Evolutionary conservation across 2,113 vertebrate genomes (phyloP).

Genomic region (Polyodon spathula): DNA sequence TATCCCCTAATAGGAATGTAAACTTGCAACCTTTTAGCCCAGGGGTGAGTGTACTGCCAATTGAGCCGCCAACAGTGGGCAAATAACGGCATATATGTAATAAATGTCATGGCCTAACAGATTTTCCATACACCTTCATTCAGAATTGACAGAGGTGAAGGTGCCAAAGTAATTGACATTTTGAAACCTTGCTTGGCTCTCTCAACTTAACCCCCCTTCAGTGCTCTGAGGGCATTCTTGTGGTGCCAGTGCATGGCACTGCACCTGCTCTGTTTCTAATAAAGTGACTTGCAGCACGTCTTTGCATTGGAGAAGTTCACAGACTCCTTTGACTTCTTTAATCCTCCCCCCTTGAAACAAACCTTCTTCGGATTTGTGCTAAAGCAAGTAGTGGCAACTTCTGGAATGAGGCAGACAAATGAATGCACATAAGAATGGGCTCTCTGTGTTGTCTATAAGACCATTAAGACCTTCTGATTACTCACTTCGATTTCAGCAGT

Average conservation of each 20-base stretch:
- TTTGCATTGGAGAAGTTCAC: neutral
- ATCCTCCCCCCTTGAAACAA: too few relatives aligned
- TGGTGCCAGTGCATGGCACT: neutral
- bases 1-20: conserved; percentile 28
- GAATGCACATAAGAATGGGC: too few relatives aligned
- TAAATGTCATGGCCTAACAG: neutral
- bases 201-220: neutral
- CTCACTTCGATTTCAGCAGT: conserved; percentile 21
- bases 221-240: neutral
- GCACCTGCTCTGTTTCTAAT: neutral
- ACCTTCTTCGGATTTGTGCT: too few relatives aligned
- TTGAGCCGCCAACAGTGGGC: conserved; percentile 51
- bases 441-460: neutral
- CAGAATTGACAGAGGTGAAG: conserved; percentile 22
- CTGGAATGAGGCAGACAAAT: too few relatives aligned
- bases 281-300: neutral
- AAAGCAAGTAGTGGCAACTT: too few relatives aligned
- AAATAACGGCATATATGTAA: neutral
- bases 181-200: too few relatives aligned
- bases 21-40: conserved; percentile 45
- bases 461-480: conserved; percentile 19
- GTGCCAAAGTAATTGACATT: conserved; percentile 20
- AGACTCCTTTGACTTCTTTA: neutral
- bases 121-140: neutral
- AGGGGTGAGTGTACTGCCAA: conserved; percentile 57